Evolutionary conservation across 2,797 vertebrate genomes (phyloP).

Genomic region (Mormyrus hasselquistii): DNA sequence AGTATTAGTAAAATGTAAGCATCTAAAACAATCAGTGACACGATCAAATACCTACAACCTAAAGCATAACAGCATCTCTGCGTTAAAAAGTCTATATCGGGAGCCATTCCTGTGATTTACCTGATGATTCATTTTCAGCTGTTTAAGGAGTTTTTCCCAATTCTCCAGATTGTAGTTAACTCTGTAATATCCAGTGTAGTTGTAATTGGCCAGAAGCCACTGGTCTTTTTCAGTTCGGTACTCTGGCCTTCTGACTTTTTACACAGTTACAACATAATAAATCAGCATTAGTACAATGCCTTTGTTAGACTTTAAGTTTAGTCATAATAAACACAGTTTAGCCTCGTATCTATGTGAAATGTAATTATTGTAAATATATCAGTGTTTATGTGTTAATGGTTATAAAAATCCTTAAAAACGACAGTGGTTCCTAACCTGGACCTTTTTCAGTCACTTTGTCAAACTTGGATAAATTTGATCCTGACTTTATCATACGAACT

Average conservation of each 20-base stretch:
- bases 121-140: constrained; percentile 43
- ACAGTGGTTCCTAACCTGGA: constrained; percentile 40
- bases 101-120: constrained; percentile 43
- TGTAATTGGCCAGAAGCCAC: constrained; percentile 63
- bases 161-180: constrained; percentile 67
- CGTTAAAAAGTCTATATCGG: too few relatives aligned
- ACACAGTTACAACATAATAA: neutral
- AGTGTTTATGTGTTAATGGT: neutral
- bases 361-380: neutral
- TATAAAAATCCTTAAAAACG: neutral
- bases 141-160: constrained; percentile 56
- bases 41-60: neutral
- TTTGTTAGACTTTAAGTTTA: neutral
- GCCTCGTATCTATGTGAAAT: neutral
- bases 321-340: neutral
- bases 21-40: neutral
- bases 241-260: neutral
- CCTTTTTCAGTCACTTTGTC: constrained; percentile 19
- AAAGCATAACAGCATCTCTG: neutral
- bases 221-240: constrained; percentile 38
- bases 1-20: neutral
- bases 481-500: constrained; percentile 48
- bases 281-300: neutral
- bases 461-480: rapidly evolving
- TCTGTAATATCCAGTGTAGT: constrained; percentile 59